phyloP scores from a whole-genome alignment of 2,888 invertebrate species.

The Pristionchus fissidentatus region DNA sequence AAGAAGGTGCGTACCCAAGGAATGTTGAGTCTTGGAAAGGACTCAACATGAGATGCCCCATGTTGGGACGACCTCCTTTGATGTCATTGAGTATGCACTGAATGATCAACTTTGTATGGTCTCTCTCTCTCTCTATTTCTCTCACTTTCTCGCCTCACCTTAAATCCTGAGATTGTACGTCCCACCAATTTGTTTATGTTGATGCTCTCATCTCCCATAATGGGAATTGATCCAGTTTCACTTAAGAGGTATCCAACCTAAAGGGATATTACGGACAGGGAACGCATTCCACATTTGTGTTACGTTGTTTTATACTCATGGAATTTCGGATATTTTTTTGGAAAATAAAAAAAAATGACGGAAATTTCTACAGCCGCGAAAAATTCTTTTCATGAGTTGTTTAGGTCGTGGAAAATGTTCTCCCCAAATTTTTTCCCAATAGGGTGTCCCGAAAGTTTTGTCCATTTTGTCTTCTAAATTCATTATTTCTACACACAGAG shows the following conservation, averaged over 20 bases:
- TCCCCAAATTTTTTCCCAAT: no score
- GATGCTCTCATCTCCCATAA: slow-evolving; percentile 41
- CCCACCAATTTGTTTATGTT: slow-evolving; percentile 36
- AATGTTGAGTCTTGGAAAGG: background rate
- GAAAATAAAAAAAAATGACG: no score
- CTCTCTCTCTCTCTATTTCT: background rate
- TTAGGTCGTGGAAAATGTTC: no score
- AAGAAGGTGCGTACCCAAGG: slow-evolving; percentile 20
- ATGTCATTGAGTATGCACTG: slow-evolving; percentile 6
- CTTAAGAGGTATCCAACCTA: slow-evolving; percentile 45
- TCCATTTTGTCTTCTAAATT: no score
- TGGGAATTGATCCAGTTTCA: slow-evolving; percentile 43
- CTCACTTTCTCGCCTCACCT: background rate
- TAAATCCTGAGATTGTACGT: slow-evolving; percentile 32
- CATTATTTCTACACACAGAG: no score
- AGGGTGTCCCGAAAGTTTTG: no score
- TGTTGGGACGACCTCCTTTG: background rate
- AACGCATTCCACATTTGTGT: no score
- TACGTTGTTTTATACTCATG: no score
- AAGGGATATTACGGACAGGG: background rate
- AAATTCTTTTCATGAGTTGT: no score
- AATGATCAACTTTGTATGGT: background rate
- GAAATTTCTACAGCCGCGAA: no score
- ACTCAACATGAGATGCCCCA: background rate
- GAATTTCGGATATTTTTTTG: no score